Evolutionary conservation across 2,888 invertebrate species (phyloP), one percentile per base, ranked within the genome.

Genomic region (Tiliacea citrago): DNA sequence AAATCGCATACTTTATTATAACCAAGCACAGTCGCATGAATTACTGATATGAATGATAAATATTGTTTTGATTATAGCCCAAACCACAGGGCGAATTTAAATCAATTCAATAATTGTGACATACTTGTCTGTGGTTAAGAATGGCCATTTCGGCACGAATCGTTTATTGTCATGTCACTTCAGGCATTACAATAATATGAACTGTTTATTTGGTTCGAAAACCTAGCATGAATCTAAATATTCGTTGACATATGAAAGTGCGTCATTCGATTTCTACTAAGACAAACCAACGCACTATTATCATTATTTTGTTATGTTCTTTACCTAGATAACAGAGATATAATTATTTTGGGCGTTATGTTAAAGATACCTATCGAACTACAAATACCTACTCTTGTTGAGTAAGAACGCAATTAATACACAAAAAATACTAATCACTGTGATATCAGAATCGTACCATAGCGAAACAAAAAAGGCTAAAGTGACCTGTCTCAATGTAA

Each of bases 31-130:
- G 70, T 68, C 65, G 42, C 66, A 77, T 78, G 74, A 84, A 84
- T 80, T 63, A 80, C 82, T 82, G 88, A 86, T 84, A 82, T 29
- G 58, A n/a, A 8, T 57, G 75, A 86, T 78, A 81, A 80, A 75
- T 73, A 60, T 72, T 79, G 70, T 86, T 84, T 74, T 76, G 63
- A 68, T 82, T 69, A 45, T 76, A 72, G 45, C 63, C 45, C 57
- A 65, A 51, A 83, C 77, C 81, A 68, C 78, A 77, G 61, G 58
- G 63, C 55, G 60, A 74, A 67, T 72, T 82, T 82, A 82, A n/a
- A n/a, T 85, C 72, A 73, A 68, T 75, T n/a, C n/a, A 70, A 75
- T 29, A 2, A 29, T 79, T 79, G 55, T 70, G 70, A 45, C 63
- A 75, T 29, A 29, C 55, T 68, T 63, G 71, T 9, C 45, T 75